Percentiles rank a stretch among this genome's conserved stretches.
These are phyloP conservation scores for Syrrhaptes paradoxus DNA, from an alignment of 2,113 vertebrate species.

Conservation along the genomic window DNA sequence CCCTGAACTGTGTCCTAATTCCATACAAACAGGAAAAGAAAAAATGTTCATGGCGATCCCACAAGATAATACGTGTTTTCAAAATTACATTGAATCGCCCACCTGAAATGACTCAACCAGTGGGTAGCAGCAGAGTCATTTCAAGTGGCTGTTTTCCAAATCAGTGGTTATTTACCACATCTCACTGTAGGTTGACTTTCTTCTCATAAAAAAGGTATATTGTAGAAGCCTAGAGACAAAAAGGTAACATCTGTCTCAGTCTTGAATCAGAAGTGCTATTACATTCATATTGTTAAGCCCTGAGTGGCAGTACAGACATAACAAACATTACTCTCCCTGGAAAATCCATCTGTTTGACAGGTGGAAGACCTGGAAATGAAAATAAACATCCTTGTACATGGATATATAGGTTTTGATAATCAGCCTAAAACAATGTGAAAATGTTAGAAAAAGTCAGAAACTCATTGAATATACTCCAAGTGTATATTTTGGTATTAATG, in stretches of 20 bases:
- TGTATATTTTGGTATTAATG: not conserved
- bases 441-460: not conserved
- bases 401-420: not conserved
- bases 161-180: not conserved
- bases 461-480: not conserved
- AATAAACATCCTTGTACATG: not conserved
- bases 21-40: conserved; percentile 3
- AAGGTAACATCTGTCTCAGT: not conserved
- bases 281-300: not conserved
- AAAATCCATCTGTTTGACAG: not conserved
- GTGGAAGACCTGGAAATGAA: not conserved
- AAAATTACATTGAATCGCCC: conserved; percentile 26
- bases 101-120: conserved; percentile 53
- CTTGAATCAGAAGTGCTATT: not conserved
- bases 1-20: not conserved
- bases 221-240: not conserved
- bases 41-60: not conserved
- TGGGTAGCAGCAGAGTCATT: conserved; percentile 38
- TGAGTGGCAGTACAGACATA: not conserved
- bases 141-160: conserved; percentile 41
- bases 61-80: not conserved
- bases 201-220: conserved; percentile 3
- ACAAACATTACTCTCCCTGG: not conserved
- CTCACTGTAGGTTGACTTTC: conserved; percentile 1
- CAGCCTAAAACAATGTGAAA: not conserved